These are phyloP conservation scores for Tokudaia tokunoshimensis DNA, from an alignment of 2,797 vertebrate genomes.

Conservation along the genomic window DNA sequence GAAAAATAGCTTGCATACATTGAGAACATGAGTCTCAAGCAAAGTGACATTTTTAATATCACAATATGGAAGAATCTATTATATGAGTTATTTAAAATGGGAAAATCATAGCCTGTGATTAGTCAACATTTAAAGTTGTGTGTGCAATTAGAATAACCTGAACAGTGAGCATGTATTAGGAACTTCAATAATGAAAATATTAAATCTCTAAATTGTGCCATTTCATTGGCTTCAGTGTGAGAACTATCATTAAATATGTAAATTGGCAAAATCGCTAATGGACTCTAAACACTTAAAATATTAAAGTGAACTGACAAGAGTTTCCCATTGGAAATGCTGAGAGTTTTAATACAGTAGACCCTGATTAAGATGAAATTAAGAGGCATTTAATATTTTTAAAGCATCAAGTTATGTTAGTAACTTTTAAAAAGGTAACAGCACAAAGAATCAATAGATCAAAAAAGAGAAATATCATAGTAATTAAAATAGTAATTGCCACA, in stretches of 20 bases:
- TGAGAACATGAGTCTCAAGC: not conserved
- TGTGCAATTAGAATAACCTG: not conserved
- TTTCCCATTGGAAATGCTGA: not conserved
- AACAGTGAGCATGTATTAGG: not conserved
- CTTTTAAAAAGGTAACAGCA: not conserved
- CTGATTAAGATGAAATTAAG: conserved; percentile 34
- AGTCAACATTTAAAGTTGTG: not conserved
- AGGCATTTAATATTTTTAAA: conserved; percentile 6
- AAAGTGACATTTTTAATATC: not conserved
- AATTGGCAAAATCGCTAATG: conserved; percentile 15
- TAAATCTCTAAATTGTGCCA: not conserved
- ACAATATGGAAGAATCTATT: not conserved
- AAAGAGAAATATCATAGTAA: not conserved
- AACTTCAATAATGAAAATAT: not conserved
- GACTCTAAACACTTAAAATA: conserved; percentile 41
- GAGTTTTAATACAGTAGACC: not conserved
- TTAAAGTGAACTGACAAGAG: conserved; percentile 15
- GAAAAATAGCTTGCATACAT: not conserved
- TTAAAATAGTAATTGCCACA: not conserved
- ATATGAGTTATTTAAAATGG: conserved; percentile 6
- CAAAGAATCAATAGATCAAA: not conserved
- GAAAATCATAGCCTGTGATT: conserved; percentile 26
- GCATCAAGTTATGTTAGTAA: conserved; percentile 11
- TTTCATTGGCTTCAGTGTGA: not conserved
- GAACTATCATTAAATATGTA: conserved; percentile 4